Evolutionary conservation across 1,140 invertebrate genomes (phyloP).

Genomic region (Medauroidea extradentata): DNA sequence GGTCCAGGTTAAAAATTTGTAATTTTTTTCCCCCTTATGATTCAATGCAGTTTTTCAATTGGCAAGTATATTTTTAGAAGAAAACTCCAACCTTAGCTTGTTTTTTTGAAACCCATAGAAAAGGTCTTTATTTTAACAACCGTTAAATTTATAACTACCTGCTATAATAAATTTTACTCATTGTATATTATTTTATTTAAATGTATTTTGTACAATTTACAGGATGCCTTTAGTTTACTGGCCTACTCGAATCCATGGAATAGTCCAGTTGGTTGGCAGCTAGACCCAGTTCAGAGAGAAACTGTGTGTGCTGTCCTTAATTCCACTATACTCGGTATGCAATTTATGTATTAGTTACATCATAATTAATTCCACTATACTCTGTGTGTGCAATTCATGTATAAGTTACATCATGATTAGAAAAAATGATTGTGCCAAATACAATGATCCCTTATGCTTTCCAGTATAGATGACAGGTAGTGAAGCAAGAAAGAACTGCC

Average conservation of each 20-base stretch:
- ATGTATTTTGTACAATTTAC: slow-evolving; percentile 33
- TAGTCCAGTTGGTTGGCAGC: slow-evolving; percentile 92
- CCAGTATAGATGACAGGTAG: neutral
- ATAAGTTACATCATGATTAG: neutral
- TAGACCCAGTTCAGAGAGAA: slow-evolving; percentile 89
- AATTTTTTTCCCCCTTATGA: too few species aligned
- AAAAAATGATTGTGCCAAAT: neutral
- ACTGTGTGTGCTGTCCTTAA: slow-evolving; percentile 92
- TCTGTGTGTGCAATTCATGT: neutral
- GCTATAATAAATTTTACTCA: too few species aligned
- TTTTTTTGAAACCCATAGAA: too few species aligned
- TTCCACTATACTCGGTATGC: slow-evolving; percentile 87
- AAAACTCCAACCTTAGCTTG: too few species aligned
- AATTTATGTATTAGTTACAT: neutral
- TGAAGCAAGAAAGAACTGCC: too few species aligned
- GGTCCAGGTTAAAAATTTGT: too few species aligned
- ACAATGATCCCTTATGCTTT: neutral
- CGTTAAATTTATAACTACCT: too few species aligned
- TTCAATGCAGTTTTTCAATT: too few species aligned
- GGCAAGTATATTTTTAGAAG: too few species aligned
- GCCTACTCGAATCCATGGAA: slow-evolving; percentile 97
- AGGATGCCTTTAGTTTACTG: slow-evolving; percentile 96
- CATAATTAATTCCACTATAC: neutral
- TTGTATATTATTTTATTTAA: too few species aligned
- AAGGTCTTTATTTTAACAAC: too few species aligned